Conservation (phyloP, 2,797 vertebrate genomes). For the Alca torda region DNA sequence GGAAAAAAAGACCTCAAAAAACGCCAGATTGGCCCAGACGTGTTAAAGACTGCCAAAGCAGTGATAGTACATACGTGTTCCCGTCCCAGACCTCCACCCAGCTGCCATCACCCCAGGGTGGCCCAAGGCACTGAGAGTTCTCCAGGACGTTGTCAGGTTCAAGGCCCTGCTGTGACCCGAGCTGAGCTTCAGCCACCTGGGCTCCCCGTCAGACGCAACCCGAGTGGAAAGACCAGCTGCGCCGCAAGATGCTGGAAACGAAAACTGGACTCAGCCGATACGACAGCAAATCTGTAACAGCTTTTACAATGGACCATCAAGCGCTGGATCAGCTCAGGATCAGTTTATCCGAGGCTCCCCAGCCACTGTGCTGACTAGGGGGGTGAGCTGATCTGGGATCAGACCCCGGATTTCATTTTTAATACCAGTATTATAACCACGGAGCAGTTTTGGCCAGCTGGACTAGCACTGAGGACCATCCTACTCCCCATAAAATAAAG, state of each 20-base stretch:
- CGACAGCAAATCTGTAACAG: background rate
- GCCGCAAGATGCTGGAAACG: background rate
- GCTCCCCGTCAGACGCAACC: background rate
- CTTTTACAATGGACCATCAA: fast-evolving
- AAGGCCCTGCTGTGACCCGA: background rate
- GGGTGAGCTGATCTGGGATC: background rate
- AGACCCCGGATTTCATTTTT: background rate
- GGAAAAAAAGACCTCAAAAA: background rate
- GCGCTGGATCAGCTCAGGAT: background rate
- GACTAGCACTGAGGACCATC: too few relatives aligned
- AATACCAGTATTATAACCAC: fast-evolving
- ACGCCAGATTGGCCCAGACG: background rate
- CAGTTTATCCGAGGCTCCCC: background rate
- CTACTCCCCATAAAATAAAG: fast-evolving
- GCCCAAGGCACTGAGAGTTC: fast-evolving
- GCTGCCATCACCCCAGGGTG: background rate
- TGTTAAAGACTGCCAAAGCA: background rate
- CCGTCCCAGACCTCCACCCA: background rate
- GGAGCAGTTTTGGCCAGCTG: background rate
- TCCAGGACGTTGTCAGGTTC: background rate
- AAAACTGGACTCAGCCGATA: fast-evolving
- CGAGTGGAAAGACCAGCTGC: background rate
- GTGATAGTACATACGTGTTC: fast-evolving
- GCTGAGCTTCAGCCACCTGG: background rate
- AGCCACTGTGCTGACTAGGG: background rate